A percentile compares a stretch with the other conserved stretches of the same genome.
phyloP scores from a whole-genome alignment of 2,113 vertebrate species.

The Callorhinus ursinus region DNA sequence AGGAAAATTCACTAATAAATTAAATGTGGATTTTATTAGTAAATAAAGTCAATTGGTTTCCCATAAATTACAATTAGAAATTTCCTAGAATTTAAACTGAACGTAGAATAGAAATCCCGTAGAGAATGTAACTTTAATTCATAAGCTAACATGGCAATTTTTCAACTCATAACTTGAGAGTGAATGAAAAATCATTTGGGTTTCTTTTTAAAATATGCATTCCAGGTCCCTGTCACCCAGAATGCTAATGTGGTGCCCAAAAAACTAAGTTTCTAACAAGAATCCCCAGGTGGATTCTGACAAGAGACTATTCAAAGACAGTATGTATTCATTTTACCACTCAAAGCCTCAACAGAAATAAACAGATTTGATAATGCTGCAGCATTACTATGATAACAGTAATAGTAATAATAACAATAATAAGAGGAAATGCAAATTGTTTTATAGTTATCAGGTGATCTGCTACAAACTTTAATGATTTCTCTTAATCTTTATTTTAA shows the following conservation, averaged over 20 bases:
- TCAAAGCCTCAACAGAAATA: neutral
- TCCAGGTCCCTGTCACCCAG: neutral
- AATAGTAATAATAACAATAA: neutral
- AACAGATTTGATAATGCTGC: neutral
- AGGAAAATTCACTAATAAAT: neutral
- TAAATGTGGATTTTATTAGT: conserved; percentile 16
- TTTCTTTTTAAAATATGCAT: neutral
- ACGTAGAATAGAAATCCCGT: neutral
- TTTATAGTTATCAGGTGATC: neutral
- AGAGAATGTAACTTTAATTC: neutral
- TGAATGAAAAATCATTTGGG: neutral
- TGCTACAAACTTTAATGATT: neutral
- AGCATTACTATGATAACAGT: neutral
- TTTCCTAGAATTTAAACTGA: conserved; percentile 29
- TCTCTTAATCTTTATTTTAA: neutral
- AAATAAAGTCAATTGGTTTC: neutral
- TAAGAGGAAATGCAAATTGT: neutral
- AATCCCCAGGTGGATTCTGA: neutral
- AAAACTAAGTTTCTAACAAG: neutral
- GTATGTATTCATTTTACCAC: neutral
- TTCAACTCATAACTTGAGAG: neutral
- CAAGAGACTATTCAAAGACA: neutral
- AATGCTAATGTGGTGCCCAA: neutral
- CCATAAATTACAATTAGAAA: neutral
- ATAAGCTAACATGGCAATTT: neutral